Base-by-base conservation (phyloP, 2,113 vertebrate species). In the Percopsis transmontana region DNA sequence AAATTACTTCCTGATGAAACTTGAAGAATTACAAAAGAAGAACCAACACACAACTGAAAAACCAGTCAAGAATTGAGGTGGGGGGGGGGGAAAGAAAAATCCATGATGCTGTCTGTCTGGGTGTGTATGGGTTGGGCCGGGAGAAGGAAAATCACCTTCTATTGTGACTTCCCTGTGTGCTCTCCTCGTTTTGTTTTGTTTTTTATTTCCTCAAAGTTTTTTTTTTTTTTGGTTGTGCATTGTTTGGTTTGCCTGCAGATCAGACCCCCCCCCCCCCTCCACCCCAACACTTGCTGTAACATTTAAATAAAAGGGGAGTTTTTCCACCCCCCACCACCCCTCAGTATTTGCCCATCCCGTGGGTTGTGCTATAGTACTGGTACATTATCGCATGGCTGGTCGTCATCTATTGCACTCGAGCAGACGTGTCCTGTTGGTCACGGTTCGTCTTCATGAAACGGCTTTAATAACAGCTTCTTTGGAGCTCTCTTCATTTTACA, bases 1-100 rank as follows among this genome's bases (percentile, higher is more conserved):
- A 74, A 90, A 93, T 86, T 88, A 90, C 90, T 94, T 96, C 93
- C 95, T 95, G 94, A 92, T 92, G 90, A 88, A 93, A 95, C 95
- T 96, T 97, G 94, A 96, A 91, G 80, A 80, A 75, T 80, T 51
- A 68, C 54, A 62, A 58, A 68, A 59, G 5, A n/a, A 51, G 24
- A 33, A 55, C 11, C 55, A n/a, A 48, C 57, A 76, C 68, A 58
- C 53, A 68, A 76, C 71, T 74, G 39, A 72, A 72, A 64, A 74
- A 66, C 44, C 27, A 38, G 56, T 66, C 62, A 58, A 70, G 66
- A 77, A 66, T 66, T 53, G 54, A 87, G n/a, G n/a, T n/a, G n/a
- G n/a, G n/a, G n/a, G n/a, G n/a, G n/a, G n/a, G n/a, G n/a, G n/a
- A n/a, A 51, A 44, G 41, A 51, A 20, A n/a, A 78, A 84, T 88